Base-by-base conservation (phyloP, 2,797 vertebrate species). In the Apogon hyalosoma region DNA sequence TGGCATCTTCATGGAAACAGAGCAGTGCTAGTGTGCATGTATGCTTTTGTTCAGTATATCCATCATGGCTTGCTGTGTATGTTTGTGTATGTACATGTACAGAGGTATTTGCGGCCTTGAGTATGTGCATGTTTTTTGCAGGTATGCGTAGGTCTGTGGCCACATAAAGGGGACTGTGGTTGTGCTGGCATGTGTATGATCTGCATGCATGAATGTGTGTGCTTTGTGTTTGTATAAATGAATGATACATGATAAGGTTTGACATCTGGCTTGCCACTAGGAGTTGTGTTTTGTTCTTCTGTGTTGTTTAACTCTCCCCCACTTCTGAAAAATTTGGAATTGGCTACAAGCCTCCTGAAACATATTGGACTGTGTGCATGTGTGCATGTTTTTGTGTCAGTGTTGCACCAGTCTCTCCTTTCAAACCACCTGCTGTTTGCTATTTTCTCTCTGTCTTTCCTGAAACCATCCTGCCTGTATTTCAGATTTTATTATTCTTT, bases 251-350 rank as follows among this genome's bases (percentile, higher is more conserved):
- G 51, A 78, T 61, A 21, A 49, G 54, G 13, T 58, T 56, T 77
- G 73, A 79, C 60, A 57, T 77, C 52, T 81, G 65, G 45, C 21
- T 47, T 11, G 2, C 52, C 21, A 38, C 43, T 43, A 16, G 7
- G 49, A 52, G 24, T 28, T 9, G 38, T 48, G 11, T 81, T 61
- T 18, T 73, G 24, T 74, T 68, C 18, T 43, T 52, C 11, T 51
- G 21, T 40, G 47, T 45, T 62, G 65, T 79, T 70, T 56, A 63
- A 64, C 15, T 63, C 24, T 38, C 46, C 40, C 43, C n/a, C 60
- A 53, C 45, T 38, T 63, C 62, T 68, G 77, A 66, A 50, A 52
- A 69, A 42, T 69, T 57, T 59, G 8, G 24, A 68, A 60, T 45
- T 64, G 55, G 38, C 18, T 33, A 2, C 57, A 57, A 39, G 18